These are phyloP conservation scores for Edolisoma coerulescens DNA, from an alignment of 2,113 vertebrate species.

Conservation along the genomic window DNA sequence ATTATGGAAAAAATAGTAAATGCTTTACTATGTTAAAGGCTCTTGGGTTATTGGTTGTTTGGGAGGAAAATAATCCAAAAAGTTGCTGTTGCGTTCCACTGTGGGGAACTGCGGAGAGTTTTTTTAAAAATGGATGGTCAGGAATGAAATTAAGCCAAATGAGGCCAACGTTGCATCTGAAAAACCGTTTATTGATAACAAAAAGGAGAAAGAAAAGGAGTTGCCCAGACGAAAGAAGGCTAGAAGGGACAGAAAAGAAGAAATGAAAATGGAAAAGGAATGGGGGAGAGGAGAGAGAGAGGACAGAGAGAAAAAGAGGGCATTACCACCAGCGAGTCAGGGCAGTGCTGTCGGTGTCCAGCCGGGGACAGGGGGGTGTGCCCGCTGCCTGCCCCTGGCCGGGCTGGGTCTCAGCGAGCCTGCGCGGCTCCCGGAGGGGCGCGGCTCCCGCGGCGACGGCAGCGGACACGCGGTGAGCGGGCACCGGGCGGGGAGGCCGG, in stretches of 20 bases:
- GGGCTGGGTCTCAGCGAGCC: no score
- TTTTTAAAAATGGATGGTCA: neutral
- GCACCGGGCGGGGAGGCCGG: no score
- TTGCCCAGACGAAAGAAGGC: neutral
- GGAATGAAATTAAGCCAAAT: neutral
- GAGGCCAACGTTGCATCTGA: neutral
- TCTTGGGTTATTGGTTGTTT: neutral
- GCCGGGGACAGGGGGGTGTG: no score
- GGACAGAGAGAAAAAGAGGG: neutral
- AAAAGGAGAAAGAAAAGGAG: neutral
- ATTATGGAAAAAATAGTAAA: neutral
- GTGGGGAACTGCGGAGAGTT: neutral
- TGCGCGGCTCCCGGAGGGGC: no score
- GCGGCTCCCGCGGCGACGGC: no score
- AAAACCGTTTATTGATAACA: neutral
- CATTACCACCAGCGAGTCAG: neutral
- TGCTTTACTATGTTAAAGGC: neutral
- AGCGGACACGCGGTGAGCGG: no score
- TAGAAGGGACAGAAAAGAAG: neutral
- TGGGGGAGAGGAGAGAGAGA: neutral
- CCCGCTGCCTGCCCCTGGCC: neutral
- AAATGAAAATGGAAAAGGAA: neutral
- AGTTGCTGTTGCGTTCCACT: neutral
- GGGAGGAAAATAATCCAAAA: neutral
- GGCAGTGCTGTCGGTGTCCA: neutral